Evolutionary conservation across 2,888 invertebrate genomes (phyloP).

Genomic region (Apoda limacodes): DNA sequence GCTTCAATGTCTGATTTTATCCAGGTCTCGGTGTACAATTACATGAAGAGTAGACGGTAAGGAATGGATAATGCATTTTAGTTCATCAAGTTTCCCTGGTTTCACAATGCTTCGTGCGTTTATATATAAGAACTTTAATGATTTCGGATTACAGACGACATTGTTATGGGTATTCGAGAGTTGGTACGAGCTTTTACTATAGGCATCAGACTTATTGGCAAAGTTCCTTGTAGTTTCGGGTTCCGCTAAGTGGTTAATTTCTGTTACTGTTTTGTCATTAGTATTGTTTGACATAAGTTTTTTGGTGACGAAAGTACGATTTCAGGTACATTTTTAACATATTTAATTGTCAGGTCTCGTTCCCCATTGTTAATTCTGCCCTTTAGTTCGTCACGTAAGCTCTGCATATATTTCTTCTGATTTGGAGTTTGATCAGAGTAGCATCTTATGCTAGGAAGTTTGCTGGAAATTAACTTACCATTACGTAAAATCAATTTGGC

Average conservation of each 20-base stretch:
- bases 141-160: conserved; percentile 12
- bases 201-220: too few species aligned
- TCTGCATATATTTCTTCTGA: conserved; percentile 17
- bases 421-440: conserved; percentile 21
- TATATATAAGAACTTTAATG: conserved; percentile 19
- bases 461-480: too few species aligned
- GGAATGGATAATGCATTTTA: conserved; percentile 16
- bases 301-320: conserved; percentile 10
- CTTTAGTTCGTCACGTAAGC: conserved; percentile 15
- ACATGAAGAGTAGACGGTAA: conserved; percentile 7
- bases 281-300: too few species aligned
- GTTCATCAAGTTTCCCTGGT: conserved; percentile 19
- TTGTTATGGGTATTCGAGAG: too few species aligned
- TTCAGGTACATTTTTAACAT: conserved; percentile 20
- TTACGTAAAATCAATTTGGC: conserved; percentile 16
- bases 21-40: conserved; percentile 21
- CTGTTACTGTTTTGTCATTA: conserved; percentile 2
- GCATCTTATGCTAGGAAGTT: too few species aligned
- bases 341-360: conserved; percentile 21
- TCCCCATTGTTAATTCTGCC: conserved; percentile 19
- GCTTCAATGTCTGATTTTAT: conserved; percentile 17
- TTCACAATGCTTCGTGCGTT: conserved; percentile 21
- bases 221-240: too few species aligned
- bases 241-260: too few species aligned
- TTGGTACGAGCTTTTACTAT: too few species aligned